Percentiles rank a stretch among this genome's conserved stretches.
phyloP scores from a whole-genome alignment of 2,888 invertebrate species.

The Aleiodes testaceus region DNA sequence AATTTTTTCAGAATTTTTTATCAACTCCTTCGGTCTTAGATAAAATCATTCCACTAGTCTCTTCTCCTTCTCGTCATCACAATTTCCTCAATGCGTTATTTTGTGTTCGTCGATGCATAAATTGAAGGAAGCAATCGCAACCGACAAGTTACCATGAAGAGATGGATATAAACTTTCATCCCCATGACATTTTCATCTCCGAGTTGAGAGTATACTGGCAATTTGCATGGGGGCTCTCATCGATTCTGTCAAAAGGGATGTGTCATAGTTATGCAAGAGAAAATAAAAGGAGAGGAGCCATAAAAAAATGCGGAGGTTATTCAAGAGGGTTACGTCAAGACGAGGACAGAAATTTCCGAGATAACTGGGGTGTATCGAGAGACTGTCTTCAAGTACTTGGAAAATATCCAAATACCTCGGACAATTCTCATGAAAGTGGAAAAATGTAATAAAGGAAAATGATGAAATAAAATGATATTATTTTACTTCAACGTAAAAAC shows the following conservation, averaged over 20 bases:
- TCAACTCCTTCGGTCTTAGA: not conserved
- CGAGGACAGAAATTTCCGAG: conserved; percentile 1
- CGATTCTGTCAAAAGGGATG: conserved; percentile 37
- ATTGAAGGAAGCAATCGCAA: conserved; percentile 1
- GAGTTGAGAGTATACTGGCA: conserved; percentile 15
- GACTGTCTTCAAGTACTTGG: conserved; percentile 12
- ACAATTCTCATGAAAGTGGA: not conserved
- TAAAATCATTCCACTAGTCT: not conserved
- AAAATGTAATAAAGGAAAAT: conserved; percentile 18
- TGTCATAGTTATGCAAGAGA: conserved; percentile 5
- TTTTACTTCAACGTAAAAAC: not conserved
- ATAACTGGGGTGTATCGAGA: conserved; percentile 30
- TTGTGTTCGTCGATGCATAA: conserved; percentile 3
- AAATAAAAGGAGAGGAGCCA: not conserved
- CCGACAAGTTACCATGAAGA: conserved; percentile 31
- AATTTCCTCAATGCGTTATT: not conserved
- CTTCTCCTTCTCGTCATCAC: not conserved
- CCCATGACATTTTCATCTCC: conserved; percentile 40
- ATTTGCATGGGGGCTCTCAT: conserved; percentile 40
- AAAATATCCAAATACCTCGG: conserved; percentile 8
- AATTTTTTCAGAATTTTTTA: not conserved
- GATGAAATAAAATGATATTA: conserved; percentile 13
- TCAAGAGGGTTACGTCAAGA: conserved; percentile 21
- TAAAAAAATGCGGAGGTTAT: not conserved
- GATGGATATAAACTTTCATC: conserved; percentile 32